Evolutionary conservation across 2,113 vertebrate species (phyloP), one percentile per base, ranked within the genome.

Genomic region (Sylvia atricapilla): DNA sequence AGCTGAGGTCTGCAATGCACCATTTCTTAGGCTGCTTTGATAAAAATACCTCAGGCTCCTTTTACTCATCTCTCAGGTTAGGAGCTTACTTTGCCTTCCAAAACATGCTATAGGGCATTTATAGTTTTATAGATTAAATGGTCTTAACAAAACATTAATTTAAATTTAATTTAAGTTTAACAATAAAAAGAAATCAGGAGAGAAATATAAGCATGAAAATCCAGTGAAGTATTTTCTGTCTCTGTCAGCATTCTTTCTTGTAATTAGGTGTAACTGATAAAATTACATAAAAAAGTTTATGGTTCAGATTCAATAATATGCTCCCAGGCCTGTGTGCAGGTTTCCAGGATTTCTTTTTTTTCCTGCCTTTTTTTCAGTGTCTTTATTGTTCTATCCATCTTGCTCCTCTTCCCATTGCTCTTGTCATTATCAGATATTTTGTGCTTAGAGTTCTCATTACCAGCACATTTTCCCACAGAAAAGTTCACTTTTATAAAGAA

Each of bases 41-140:
- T 85, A 47, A 88, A 90, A 96, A 91, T 50, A 58, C 75, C 70
- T 95, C 78, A 64, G 78, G 63, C 24, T 95, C 30, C 30, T 87
- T 39, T 94, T 91, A 69, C 27, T 89, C 87, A 50, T 85, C 67
- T 83, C 67, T 74, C 84, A 82, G 37, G 46, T 79, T 73, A 85
- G n/a, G 11, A 93, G 58, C 43, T 80, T 83, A 50, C 85, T 91
- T 85, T 96, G 37, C n/a, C n/a, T 85, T 88, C 70, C 64, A 22
- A 78, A 93, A 67, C 9, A 18, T 58, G 50, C 62, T 66, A 24
- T 11, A 64, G 31, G 31, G 37, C 25, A 85, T 52, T 73, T 79
- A 64, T 35, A 22, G 2, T 39, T 82, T 79, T 82, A 52, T 7
- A 79, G 66, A 66, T n/a, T n/a, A 75, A 86, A 68, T 17, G 3